Base-by-base conservation (phyloP, 2,113 vertebrate genomes). In the Myotis yumanensis region DNA sequence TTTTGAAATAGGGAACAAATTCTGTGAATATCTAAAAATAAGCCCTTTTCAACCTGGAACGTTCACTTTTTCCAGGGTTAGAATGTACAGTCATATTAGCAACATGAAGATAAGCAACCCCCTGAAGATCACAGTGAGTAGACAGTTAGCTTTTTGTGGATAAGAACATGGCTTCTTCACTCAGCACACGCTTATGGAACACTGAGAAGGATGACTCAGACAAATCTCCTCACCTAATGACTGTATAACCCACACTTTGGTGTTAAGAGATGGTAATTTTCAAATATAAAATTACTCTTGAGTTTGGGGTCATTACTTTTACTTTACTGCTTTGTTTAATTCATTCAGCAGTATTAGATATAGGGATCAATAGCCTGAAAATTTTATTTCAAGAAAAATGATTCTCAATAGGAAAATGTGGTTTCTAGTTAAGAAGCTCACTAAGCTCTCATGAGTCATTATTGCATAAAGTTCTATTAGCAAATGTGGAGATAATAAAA, bases 271-370 rank as follows among this genome's bases (percentile, higher is more conserved):
- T 81, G 5, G 7, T 81, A 35, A 89, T 91, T 95, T 86, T 81
- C 30, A 91, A 86, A 86, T 91, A 86, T 83, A 91, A 91, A 94
- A 87, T 96, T 85, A 80, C 35, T 37, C 12, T 77, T 89, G 57
- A 92, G 71, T 69, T 80, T 77, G 8, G 64, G 46, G 32, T 93
- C 75, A 86, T 95, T 87, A 80, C 73, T 86, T 96, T 89, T 89
- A 86, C 54, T 95, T 91, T 82, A 40, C 17, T 69, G 48, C 59
- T 92, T 93, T 96, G 68, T 95, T 97, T 96, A 54, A 86, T 97
- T 97, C 95, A 92, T 95, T 97, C 30, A 57, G 37, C 86, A 75
- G 93, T 97, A 92, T 95, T 95, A 92, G 43, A 82, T 95, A 86
- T 51, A 62, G 51, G 46, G 77, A 95, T 97, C 77, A 94, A 32